These are phyloP conservation scores for Bombyx mandarina DNA, from an alignment of 1,140 invertebrate genomes.

Conservation along the genomic window DNA sequence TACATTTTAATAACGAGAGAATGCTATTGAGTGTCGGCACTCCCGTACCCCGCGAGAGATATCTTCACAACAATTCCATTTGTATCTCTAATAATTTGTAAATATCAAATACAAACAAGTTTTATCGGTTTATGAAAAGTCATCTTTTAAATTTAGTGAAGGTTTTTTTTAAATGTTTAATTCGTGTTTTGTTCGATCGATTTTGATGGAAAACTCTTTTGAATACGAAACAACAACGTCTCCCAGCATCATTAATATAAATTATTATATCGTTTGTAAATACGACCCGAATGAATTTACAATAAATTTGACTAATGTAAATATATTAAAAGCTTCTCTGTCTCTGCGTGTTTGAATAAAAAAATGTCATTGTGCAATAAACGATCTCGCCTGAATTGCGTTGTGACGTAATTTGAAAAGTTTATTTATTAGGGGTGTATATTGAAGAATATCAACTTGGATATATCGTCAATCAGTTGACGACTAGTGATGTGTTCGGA, in stretches of 20 bases:
- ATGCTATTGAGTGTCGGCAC: neutral
- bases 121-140: too few species aligned
- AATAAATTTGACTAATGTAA: constrained; percentile 31
- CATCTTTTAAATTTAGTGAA: too few species aligned
- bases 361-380: constrained; percentile 39
- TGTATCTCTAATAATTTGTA: constrained; percentile 21
- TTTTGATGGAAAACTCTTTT: too few species aligned
- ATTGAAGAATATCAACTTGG: too few species aligned
- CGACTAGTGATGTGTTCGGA: too few species aligned
- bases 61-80: neutral
- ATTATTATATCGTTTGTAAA: too few species aligned
- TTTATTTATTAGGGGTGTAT: too few species aligned
- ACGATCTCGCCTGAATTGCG: constrained; percentile 31
- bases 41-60: neutral
- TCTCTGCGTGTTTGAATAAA: neutral
- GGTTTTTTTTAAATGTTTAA: too few species aligned
- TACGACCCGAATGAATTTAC: constrained; percentile 10
- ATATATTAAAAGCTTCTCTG: constrained; percentile 18
- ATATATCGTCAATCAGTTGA: too few species aligned
- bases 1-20: constrained; percentile 2
- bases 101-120: constrained; percentile 22
- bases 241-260: too few species aligned
- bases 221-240: too few species aligned
- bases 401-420: constrained; percentile 13
- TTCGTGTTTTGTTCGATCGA: too few species aligned